phyloP scores from a whole-genome alignment of 2,797 vertebrate species.

The Chromobotia macracanthus region DNA sequence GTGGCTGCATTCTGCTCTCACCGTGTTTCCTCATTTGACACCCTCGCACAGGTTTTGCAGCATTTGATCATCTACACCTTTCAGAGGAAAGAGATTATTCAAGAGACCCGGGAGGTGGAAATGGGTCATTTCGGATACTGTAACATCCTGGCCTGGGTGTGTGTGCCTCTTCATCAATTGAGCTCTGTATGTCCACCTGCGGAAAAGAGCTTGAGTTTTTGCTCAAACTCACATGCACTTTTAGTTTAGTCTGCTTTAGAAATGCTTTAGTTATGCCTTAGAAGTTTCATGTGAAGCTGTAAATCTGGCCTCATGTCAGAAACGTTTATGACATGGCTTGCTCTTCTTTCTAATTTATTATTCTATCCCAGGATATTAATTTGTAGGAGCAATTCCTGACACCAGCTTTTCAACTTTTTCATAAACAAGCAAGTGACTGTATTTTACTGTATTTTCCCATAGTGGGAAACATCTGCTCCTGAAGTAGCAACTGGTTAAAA shows the following conservation, averaged over 20 bases:
- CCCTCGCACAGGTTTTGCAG: conserved; percentile 74
- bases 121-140: conserved; percentile 85
- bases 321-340: not conserved
- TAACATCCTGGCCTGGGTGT: conserved; percentile 85
- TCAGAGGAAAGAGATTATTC: conserved; percentile 79
- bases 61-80: conserved; percentile 86
- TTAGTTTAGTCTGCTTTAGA: no score
- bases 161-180: conserved; percentile 84
- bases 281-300: not conserved
- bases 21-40: no score
- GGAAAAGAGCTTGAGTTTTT: conserved; percentile 73
- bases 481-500: no score
- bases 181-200: conserved; percentile 84
- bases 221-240: not conserved
- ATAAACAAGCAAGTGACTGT: no score
- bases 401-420: conserved; percentile 8
- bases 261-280: no score
- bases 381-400: not conserved
- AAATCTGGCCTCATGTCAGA: not conserved
- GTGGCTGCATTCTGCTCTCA: not conserved
- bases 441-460: not conserved
- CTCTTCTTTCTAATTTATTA: not conserved
- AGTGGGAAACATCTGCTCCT: not conserved
- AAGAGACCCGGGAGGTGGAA: conserved; percentile 62
- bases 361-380: not conserved